Conservation (phyloP, 2,888 invertebrate genomes). For the Taphrorychus bicolor region DNA sequence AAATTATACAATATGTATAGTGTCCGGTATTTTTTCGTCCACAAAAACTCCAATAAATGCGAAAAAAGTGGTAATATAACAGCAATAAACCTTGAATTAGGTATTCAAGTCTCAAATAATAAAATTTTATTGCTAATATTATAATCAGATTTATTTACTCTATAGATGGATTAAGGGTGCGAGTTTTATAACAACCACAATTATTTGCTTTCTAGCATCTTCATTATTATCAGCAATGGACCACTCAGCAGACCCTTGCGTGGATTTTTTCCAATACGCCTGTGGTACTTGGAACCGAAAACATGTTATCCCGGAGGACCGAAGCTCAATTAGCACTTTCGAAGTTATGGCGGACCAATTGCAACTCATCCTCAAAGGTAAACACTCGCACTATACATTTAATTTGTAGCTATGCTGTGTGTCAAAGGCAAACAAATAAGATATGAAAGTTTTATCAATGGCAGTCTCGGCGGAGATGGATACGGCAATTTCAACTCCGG, state of each 20-base stretch:
- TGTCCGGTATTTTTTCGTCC: not conserved
- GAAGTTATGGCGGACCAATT: slow-evolving; percentile 85
- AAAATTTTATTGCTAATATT: not conserved
- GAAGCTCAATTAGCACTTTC: slow-evolving; percentile 83
- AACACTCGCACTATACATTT: not conserved
- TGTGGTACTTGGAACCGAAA: slow-evolving; percentile 88
- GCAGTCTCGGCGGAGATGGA: not conserved
- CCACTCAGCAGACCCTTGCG: slow-evolving; percentile 76
- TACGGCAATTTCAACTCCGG: no score
- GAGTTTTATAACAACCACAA: no score
- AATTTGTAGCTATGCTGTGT: no score
- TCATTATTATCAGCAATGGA: slow-evolving; percentile 84
- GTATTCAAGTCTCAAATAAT: no score
- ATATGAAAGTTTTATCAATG: not conserved
- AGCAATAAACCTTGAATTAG: no score
- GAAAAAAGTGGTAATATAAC: not conserved
- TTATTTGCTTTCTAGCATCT: slow-evolving; percentile 67
- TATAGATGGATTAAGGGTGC: not conserved
- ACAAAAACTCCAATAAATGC: not conserved
- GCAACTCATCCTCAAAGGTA: slow-evolving; percentile 76
- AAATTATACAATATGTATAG: slow-evolving; percentile 5
- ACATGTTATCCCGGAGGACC: slow-evolving; percentile 86
- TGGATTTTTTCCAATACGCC: slow-evolving; percentile 85
- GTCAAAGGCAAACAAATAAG: not conserved
- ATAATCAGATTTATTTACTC: not conserved